Percentiles rank a stretch among this genome's conserved stretches.
Conservation (phyloP, 2,888 invertebrate species). For the Harmothoe impar region DNA sequence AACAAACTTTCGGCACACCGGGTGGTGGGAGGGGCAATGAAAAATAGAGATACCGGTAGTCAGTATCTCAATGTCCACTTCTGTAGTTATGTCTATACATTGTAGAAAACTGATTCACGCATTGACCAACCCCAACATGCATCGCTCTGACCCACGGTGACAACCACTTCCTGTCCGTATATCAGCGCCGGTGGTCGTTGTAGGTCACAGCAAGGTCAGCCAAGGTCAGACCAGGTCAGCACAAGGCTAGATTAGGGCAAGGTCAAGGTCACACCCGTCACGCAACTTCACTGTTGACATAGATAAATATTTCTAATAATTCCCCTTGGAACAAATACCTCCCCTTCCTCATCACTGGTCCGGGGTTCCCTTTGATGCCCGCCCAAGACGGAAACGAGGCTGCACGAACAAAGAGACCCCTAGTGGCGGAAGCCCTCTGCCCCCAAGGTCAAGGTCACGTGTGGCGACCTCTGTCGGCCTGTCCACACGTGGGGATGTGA, state of each 20-base stretch:
- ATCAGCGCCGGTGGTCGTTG: too few species aligned
- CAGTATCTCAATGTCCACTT: too few species aligned
- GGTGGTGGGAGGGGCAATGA: too few species aligned
- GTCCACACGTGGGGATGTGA: neutral
- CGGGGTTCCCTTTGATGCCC: neutral
- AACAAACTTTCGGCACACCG: too few species aligned
- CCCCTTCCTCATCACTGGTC: neutral
- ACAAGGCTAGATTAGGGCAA: neutral
- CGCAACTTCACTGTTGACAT: neutral
- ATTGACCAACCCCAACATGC: too few species aligned
- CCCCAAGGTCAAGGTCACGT: conserved; percentile 33
- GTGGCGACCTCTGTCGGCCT: conserved; percentile 15
- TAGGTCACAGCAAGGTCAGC: neutral
- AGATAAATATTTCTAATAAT: conserved; percentile 9
- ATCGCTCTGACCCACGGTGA: too few species aligned
- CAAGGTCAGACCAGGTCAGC: neutral
- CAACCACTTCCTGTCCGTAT: too few species aligned
- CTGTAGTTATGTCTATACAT: too few species aligned
- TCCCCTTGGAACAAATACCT: neutral
- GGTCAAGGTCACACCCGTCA: neutral
- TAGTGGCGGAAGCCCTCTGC: neutral
- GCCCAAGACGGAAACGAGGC: conserved; percentile 17
- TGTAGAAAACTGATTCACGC: too few species aligned
- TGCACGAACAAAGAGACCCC: conserved; percentile 10
- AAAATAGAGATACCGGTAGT: too few species aligned